Evolutionary conservation across 1,140 invertebrate species (phyloP), one percentile per base, ranked within the genome.

Genomic region (Himalopsyche phryganea): DNA sequence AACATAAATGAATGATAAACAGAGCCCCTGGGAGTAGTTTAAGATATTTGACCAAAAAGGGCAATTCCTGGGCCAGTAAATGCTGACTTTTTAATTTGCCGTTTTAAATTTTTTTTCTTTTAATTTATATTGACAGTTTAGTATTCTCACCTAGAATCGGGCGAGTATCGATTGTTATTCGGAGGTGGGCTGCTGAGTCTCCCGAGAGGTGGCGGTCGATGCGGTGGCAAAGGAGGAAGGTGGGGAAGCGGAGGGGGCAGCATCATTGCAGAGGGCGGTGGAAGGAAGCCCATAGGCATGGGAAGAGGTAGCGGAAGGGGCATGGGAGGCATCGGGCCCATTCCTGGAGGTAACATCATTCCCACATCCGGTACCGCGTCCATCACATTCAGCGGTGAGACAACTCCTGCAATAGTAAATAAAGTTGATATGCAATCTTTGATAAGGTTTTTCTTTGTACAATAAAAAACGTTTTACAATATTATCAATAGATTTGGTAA

Each of bases 201-300:
- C 14, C 75, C 74, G 1, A 76, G 65, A 10, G 74, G 75, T 46
- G 74, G 73, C 20, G 74, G 74, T 4, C 73, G 69, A 56, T 71
- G 71, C 36, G 73, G 66, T 42, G 72, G 72, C 32, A 73, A 71
- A n/a, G 61, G 61, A 15, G 59, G 65, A 48, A 66, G 42, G 45
- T 53, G 54, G 19, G 72, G 72, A 50, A 69, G 66, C 35, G 74
- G 67, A 18, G 71, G 71, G 46, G 71, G 70, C 51, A 71, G 66
- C 49, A 61, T 50, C 33, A 58, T 44, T 28, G 23, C 23, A 13
- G 56, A 36, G 11, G 53, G 58, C 14, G 61, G 61, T 13, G 62
- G 65, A 36, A 66, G 46, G 51, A 60, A 61, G 19, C 52, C 45
- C 46, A 64, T 49, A 13, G 63, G 62, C 14, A 67, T 65, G n/a